A percentile compares a stretch with the other conserved stretches of the same genome.
Conservation (phyloP, 2,113 vertebrate genomes). For the Tiliqua scincoides region DNA sequence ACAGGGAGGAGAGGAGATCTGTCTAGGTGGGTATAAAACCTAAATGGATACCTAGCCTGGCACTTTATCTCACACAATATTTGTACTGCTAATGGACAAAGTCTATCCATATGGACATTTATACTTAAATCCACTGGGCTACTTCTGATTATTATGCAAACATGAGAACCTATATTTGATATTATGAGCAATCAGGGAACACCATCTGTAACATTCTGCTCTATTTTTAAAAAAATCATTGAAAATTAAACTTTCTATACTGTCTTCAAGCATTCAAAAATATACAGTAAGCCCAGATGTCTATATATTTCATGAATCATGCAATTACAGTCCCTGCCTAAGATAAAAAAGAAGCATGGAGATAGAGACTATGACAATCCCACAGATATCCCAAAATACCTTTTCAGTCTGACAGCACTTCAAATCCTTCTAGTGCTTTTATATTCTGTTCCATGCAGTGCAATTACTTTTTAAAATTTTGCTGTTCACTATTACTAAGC, state of each 20-base stretch:
- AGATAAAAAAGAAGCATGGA: slow-evolving; percentile 35
- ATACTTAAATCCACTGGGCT: slow-evolving; percentile 25
- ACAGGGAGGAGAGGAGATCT: slow-evolving; percentile 6
- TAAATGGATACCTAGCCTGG: neutral
- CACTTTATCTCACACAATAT: slow-evolving; percentile 6
- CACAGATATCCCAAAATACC: slow-evolving; percentile 63
- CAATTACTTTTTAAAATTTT: slow-evolving; percentile 33
- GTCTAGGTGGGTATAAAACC: slow-evolving; percentile 12
- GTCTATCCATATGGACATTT: slow-evolving; percentile 27
- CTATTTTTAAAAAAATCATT: slow-evolving; percentile 58
- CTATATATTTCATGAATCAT: slow-evolving; percentile 69
- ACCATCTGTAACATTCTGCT: slow-evolving; percentile 65
- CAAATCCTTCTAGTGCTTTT: slow-evolving; percentile 32
- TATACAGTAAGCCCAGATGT: slow-evolving; percentile 66
- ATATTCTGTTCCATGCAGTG: slow-evolving; percentile 14
- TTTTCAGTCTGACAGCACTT: slow-evolving; percentile 63
- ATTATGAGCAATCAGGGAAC: slow-evolving; percentile 60
- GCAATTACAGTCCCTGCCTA: slow-evolving; percentile 57
- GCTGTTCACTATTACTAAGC: neutral
- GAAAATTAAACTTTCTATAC: slow-evolving; percentile 57
- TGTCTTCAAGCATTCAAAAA: slow-evolving; percentile 64
- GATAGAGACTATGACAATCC: slow-evolving; percentile 45
- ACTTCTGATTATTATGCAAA: slow-evolving; percentile 38
- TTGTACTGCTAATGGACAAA: slow-evolving; percentile 19
- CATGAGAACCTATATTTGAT: slow-evolving; percentile 45